Percentiles rank a stretch among this genome's conserved stretches.
These are phyloP conservation scores for Archips xylosteana DNA, from an alignment of 2,888 invertebrate genomes.

Conservation along the genomic window DNA sequence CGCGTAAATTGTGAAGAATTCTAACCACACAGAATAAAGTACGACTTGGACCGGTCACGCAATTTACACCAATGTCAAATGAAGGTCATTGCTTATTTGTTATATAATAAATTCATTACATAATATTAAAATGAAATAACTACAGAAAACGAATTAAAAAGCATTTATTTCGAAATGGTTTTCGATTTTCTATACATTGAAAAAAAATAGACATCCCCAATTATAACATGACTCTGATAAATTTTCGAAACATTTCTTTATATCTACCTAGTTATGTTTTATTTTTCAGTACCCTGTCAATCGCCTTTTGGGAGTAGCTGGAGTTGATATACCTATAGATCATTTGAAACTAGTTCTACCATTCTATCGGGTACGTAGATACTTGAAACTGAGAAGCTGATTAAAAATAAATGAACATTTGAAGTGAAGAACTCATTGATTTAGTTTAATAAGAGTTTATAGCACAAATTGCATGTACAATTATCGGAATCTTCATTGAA, in stretches of 20 bases:
- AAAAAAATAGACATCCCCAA: no score
- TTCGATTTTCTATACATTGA: no score
- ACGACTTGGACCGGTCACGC: no score
- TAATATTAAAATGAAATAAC: no score
- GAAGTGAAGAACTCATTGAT: background rate
- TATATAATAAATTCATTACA: no score
- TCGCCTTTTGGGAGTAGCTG: conserved; percentile 76
- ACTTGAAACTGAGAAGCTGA: background rate
- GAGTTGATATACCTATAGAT: conserved; percentile 77
- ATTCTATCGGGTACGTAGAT: conserved; percentile 68
- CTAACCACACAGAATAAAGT: no score
- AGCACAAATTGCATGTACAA: background rate
- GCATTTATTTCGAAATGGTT: no score
- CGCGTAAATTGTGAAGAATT: no score
- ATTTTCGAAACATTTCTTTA: background rate
- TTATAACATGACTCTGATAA: background rate
- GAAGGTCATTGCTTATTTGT: no score
- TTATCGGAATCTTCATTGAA: background rate
- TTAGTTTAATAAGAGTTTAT: background rate
- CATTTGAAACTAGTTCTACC: conserved; percentile 74
- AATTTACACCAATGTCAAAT: no score
- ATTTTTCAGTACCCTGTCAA: conserved; percentile 74
- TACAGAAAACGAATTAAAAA: no score
- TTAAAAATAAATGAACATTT: background rate
- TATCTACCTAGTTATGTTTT: no score